Evolutionary conservation across 2,113 vertebrate species (phyloP).

Genomic region (Onychostruthus taczanowskii): DNA sequence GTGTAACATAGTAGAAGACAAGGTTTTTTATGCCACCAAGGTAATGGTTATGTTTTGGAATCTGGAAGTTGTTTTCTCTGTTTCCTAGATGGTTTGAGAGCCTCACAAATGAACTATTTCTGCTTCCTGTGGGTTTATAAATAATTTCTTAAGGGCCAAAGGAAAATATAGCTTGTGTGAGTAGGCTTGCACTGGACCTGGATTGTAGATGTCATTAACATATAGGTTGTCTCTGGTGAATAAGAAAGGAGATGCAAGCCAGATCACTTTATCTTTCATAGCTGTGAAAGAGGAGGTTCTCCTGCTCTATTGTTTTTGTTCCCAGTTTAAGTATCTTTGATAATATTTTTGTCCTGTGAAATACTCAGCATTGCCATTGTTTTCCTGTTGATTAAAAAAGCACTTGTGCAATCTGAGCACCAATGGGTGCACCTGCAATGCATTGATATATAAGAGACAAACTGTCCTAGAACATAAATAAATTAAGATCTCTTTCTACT

Average conservation of each 20-base stretch:
- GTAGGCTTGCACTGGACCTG: background rate
- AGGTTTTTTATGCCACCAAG: background rate
- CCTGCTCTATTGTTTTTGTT: background rate
- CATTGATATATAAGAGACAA: background rate
- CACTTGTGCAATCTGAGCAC: background rate
- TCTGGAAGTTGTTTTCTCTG: background rate
- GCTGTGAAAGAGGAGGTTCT: background rate
- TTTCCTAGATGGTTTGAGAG: background rate
- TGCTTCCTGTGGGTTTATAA: background rate
- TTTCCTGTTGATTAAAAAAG: background rate
- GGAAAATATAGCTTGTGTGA: background rate
- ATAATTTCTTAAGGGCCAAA: background rate
- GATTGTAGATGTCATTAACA: background rate
- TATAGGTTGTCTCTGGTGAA: background rate
- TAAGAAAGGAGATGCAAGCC: background rate
- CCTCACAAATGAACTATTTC: background rate
- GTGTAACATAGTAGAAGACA: background rate
- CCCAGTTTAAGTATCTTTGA: background rate
- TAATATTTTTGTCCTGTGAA: background rate
- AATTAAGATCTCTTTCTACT: background rate
- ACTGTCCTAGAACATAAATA: background rate
- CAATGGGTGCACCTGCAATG: rapidly evolving
- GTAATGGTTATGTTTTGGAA: background rate
- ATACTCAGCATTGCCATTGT: background rate
- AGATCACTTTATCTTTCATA: background rate